Evolutionary conservation across 2,113 vertebrate genomes (phyloP), one percentile per base, ranked within the genome.

Genomic region (Erinaceus europaeus): DNA sequence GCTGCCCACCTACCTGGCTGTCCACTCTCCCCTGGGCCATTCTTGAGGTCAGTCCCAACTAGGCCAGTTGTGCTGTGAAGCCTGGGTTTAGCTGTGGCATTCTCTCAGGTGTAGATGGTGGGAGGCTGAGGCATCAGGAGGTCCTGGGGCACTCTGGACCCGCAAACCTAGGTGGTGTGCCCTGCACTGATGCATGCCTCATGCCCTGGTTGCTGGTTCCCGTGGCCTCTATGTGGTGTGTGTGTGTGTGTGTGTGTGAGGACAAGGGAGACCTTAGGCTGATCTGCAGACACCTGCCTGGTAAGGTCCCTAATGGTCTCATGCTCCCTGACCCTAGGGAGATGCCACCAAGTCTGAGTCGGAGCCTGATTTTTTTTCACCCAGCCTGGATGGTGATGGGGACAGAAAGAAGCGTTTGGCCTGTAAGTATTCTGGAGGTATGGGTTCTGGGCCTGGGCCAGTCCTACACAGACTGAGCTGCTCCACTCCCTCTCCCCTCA

Each of bases 301-400:
- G 32, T 55, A 32, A 18, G 55, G n/a, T 10, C 55, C 21, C 72
- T 94, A 52, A 94, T 18, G 46, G 23, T 67, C 52, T 0, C 0
- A 77, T 68, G 62, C 80, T 83, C 74, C 73, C 65, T 64, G 4
- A 40, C 92, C 96, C 89, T 96, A 99, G 98, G 99, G 98, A 25
- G 99, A 99, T 67, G 98, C 96, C 81, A 99, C 98, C 73, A 98
- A 99, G 96, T 97, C 98, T 0, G 97, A 98, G 87, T 99, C 99
- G 0, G 99, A 99, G 86, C 97, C 97, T 0, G 98, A 98, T 92
- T 97, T 98, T 94, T 98, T 97, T 86, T 96, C 97, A 4, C 97
- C 69, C 69, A 98, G 98, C 90, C 96, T 98, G 96, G 98, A 99
- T 94, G 98, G 99, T n/a, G 96, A 98, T 7, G 96, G 96, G 77